Conservation (phyloP, 2,113 vertebrate species). For the Pithys albifrons region DNA sequence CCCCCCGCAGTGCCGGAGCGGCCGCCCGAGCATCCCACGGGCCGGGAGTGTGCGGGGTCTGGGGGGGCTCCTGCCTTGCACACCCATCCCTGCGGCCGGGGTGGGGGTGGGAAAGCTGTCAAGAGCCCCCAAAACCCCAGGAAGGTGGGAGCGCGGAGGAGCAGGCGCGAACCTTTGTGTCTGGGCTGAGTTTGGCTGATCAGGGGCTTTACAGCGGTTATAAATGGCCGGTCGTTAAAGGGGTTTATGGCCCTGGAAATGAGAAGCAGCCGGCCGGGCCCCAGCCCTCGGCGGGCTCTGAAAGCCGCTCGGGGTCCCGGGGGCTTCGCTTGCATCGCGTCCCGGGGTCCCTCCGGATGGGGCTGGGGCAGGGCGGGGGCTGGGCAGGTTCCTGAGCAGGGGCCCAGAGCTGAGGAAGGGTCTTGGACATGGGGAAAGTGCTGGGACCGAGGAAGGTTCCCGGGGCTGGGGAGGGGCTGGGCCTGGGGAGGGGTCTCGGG, state of each 20-base stretch:
- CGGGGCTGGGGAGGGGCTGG: neutral
- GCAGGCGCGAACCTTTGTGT: neutral
- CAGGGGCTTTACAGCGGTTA: neutral
- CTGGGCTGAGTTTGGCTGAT: neutral
- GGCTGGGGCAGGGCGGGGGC: neutral
- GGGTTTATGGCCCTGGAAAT: slow-evolving; percentile 24
- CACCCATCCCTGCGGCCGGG: neutral
- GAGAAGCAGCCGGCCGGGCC: slow-evolving; percentile 26
- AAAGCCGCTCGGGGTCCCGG: neutral
- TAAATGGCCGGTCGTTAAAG: slow-evolving; percentile 12
- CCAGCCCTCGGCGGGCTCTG: neutral
- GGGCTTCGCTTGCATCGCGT: neutral
- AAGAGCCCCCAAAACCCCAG: neutral
- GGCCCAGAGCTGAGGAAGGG: neutral
- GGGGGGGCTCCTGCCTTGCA: neutral
- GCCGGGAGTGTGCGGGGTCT: neutral
- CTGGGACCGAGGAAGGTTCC: neutral
- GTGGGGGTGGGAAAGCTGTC: neutral
- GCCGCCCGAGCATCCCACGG: neutral
- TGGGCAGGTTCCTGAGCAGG: neutral
- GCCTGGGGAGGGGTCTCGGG: neutral
- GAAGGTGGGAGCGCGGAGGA: neutral
- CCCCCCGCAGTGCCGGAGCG: neutral
- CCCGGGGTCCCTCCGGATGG: neutral
- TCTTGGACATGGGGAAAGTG: neutral